Percentiles rank a stretch among this genome's conserved stretches.
phyloP scores from a whole-genome alignment of 2,113 vertebrate genomes.

The Salvelinus namaycush region DNA sequence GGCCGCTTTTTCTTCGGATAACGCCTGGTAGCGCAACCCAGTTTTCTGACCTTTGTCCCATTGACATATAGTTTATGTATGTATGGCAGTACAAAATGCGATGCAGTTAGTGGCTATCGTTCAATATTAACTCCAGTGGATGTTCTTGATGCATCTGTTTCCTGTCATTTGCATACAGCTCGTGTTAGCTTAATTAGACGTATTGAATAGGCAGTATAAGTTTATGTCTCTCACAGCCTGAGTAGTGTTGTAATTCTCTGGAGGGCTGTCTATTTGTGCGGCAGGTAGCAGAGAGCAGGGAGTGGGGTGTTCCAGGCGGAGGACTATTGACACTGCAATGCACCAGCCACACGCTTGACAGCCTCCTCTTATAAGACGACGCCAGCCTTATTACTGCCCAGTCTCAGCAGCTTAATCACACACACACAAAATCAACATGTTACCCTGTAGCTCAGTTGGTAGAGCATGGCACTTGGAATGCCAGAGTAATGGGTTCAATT shows the following conservation, averaged over 20 bases:
- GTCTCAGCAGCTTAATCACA: background rate
- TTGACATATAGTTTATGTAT: background rate
- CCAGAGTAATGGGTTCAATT: too few species aligned
- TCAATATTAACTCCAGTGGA: background rate
- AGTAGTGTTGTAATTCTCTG: background rate
- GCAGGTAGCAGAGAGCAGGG: background rate
- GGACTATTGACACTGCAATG: constrained; percentile 23
- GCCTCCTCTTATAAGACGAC: background rate
- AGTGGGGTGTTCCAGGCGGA: background rate
- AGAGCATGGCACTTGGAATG: too few species aligned
- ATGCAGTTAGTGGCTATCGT: background rate
- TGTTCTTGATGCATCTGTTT: too few species aligned
- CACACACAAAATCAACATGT: constrained; percentile 4
- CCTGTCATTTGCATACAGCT: too few species aligned
- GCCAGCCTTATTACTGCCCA: background rate
- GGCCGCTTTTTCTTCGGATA: background rate
- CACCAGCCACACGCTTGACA: constrained; percentile 12
- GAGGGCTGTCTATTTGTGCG: background rate
- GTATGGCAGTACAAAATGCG: background rate
- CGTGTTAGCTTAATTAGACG: background rate
- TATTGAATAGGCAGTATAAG: background rate
- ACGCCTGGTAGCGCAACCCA: background rate
- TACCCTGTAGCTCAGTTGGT: too few species aligned
- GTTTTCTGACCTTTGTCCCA: background rate
- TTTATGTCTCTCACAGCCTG: background rate